Base-by-base conservation (phyloP, 2,797 vertebrate genomes). In the Tympanoctomys barrerae region DNA sequence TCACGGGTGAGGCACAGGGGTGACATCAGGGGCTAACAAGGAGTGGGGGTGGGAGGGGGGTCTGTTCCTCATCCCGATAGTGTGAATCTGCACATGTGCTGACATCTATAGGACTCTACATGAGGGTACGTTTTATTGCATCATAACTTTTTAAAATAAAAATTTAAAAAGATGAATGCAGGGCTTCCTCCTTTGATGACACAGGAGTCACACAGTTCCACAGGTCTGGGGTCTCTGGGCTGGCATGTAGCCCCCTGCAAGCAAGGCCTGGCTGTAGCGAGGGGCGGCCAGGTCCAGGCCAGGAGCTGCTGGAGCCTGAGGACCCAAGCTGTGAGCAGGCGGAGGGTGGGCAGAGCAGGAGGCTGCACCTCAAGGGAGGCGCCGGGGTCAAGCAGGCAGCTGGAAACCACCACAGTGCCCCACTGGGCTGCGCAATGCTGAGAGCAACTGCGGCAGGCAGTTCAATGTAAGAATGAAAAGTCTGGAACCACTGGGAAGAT, bases 401-500 rank as follows among this genome's bases (percentile, higher is more conserved):
- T 24, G 70, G 70, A 24, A 39, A 26, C n/a, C 70, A 24, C 36
- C 36, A 10, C n/a, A 42, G 42, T 7, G 9, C 39, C 24, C 42
- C 39, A 22, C 36, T 36, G 21, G 36, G 36, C 36, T 62, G 28
- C 4, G 31, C 7, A 5, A 46, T 59, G 31, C 14, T 68, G 62
- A 36, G 66, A 70, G 66, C 84, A 71, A 28, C 12, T 5, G 52
- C 26, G 5, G 16, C 21, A n/a, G n/a, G 28, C 18, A 75, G 31
- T 39, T 70, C 31, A 75, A 61, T 59, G 75, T 21, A 83, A 64
- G 84, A 26, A 10, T 68, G 87, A 22, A 46, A 75, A 91, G 70
- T 59, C 77, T n/a, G 70, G 46, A 86, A 81, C 52, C 6, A 19
- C 62, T 95, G 54, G 31, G 71, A 87, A 93, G 26, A 94, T 78